These are phyloP conservation scores for Zaprionus taronus DNA, from an alignment of 1,140 invertebrate genomes.

Conservation along the genomic window DNA sequence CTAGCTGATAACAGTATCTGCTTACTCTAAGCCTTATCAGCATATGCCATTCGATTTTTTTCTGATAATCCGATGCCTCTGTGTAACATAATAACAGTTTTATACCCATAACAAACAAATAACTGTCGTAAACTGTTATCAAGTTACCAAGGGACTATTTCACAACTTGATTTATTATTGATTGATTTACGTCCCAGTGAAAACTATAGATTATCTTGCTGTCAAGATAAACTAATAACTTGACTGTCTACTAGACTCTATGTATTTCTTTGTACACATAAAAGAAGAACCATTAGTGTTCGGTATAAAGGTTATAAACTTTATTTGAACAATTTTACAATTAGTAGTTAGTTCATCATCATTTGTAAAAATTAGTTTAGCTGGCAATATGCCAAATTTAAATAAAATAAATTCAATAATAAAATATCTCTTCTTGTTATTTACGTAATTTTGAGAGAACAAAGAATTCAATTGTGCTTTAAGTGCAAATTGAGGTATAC, in stretches of 20 bases:
- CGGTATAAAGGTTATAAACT: slow-evolving; percentile 36
- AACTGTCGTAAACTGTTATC: too few species aligned
- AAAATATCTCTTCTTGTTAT: slow-evolving; percentile 27
- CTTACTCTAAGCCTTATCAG: neutral
- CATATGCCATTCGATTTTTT: neutral
- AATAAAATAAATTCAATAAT: slow-evolving; percentile 43
- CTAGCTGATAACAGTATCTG: neutral
- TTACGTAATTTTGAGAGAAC: slow-evolving; percentile 35
- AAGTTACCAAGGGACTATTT: too few species aligned
- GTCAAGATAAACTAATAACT: too few species aligned
- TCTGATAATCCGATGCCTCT: neutral
- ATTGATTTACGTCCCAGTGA: too few species aligned
- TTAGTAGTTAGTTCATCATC: slow-evolving; percentile 11
- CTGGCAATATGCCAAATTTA: slow-evolving; percentile 40
- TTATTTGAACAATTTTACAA: slow-evolving; percentile 34
- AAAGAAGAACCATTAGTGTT: slow-evolving; percentile 1
- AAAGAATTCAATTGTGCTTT: slow-evolving; percentile 1
- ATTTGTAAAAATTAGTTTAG: slow-evolving; percentile 17
- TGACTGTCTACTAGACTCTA: too few species aligned
- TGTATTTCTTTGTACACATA: slow-evolving; percentile 10
- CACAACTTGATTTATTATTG: too few species aligned
- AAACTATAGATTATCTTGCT: too few species aligned
- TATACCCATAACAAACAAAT: neutral
- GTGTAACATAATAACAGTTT: neutral
- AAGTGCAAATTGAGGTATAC: slow-evolving; percentile 1